Evolutionary conservation across 92 coral and sea anemone species (phyloP).

Genomic region (Isaurus tuberculatus): DNA sequence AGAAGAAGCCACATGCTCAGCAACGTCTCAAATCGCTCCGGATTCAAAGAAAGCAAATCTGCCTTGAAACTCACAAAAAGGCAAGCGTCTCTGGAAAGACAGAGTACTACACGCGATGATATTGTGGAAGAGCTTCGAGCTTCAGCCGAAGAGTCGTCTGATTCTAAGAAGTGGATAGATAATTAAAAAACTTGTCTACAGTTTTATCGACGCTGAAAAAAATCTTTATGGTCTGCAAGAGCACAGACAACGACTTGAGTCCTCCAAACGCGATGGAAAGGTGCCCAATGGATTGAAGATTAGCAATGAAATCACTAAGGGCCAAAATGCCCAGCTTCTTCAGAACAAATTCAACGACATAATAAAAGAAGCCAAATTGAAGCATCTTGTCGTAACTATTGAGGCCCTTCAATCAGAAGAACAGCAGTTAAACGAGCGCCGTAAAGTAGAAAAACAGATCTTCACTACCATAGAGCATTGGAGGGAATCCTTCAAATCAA

Average conservation of each 20-base stretch:
- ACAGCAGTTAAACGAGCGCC: constrained; percentile 21
- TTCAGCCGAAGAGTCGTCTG: not conserved
- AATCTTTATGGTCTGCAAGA: not conserved
- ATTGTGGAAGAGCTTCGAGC: not conserved
- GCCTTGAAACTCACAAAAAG: not conserved
- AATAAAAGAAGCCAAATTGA: not conserved
- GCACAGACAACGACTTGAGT: not conserved
- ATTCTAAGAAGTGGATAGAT: not conserved
- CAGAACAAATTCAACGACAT: not conserved
- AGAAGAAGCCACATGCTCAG: not conserved
- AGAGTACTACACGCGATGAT: not conserved
- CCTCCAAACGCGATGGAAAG: not conserved
- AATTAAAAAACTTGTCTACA: constrained; percentile 4
- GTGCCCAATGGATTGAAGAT: not conserved
- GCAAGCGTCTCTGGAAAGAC: not conserved
- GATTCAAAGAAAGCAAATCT: not conserved
- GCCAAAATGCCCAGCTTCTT: not conserved
- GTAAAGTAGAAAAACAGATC: constrained; percentile 15
- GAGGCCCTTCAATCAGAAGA: not conserved
- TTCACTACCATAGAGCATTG: constrained; percentile 16
- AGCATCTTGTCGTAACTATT: not conserved
- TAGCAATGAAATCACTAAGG: not conserved
- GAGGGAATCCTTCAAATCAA: constrained; percentile 37
- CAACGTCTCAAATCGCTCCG: not conserved
- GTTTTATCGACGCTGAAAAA: not conserved